A percentile compares a stretch with the other conserved stretches of the same genome.
These are phyloP conservation scores for Xanthia togata DNA, from an alignment of 2,888 invertebrate species.

Conservation along the genomic window DNA sequence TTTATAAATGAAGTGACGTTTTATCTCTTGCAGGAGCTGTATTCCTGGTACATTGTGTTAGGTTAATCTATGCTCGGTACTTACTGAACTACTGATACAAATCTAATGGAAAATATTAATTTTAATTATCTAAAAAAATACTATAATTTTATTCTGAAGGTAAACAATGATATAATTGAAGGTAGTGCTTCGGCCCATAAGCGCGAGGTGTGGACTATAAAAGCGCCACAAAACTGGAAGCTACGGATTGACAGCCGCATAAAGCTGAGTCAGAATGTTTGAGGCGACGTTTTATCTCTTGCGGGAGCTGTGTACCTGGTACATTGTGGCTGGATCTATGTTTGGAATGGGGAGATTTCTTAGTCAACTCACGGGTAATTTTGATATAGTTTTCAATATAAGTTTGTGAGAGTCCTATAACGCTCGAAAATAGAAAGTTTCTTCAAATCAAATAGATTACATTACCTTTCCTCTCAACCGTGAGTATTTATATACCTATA, in stretches of 20 bases:
- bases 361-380: background rate
- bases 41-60: slow-evolving; percentile 55
- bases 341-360: slow-evolving; percentile 7
- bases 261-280: slow-evolving; percentile 57
- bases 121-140: slow-evolving; percentile 18
- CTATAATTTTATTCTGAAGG: slow-evolving; percentile 40
- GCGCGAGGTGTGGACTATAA: slow-evolving; percentile 60
- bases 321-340: slow-evolving; percentile 39
- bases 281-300: slow-evolving; percentile 58
- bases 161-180: slow-evolving; percentile 66
- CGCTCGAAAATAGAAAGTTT: background rate
- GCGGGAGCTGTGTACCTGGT: slow-evolving; percentile 44
- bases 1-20: slow-evolving; percentile 49
- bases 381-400: background rate
- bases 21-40: slow-evolving; percentile 51
- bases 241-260: slow-evolving; percentile 63
- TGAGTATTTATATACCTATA: no score
- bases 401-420: background rate
- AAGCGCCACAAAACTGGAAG: slow-evolving; percentile 48
- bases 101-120: background rate
- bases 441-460: background rate
- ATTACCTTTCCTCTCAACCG: no score
- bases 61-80: background rate
- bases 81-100: background rate
- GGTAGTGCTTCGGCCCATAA: slow-evolving; percentile 63